Evolutionary conservation across 2,888 invertebrate genomes (phyloP).

Genomic region (Dioctria linearis): DNA sequence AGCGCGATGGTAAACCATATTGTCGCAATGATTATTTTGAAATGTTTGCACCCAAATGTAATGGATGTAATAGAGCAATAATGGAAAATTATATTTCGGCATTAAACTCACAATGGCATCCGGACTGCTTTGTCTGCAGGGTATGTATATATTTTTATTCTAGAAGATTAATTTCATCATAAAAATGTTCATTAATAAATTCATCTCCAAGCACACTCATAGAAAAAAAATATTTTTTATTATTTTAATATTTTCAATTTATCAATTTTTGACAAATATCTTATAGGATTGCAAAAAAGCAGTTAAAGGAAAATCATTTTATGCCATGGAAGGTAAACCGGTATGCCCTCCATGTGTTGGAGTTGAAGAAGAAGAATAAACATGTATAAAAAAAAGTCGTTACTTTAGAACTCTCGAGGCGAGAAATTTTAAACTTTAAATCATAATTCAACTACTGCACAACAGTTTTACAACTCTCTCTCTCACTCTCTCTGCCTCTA

Average conservation of each 20-base stretch:
- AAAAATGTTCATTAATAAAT: conserved; percentile 9
- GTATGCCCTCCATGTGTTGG: conserved; percentile 96
- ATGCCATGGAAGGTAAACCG: conserved; percentile 96
- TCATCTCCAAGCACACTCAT: not conserved
- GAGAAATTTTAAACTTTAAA: conserved; percentile 11
- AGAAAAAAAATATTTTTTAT: conserved; percentile 32
- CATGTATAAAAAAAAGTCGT: conserved; percentile 61
- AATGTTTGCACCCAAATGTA: conserved; percentile 98
- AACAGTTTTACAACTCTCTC: too few species aligned
- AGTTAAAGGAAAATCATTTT: conserved; percentile 96
- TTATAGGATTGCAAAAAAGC: conserved; percentile 92
- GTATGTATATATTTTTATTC: conserved; percentile 75
- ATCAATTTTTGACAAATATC: conserved; percentile 27
- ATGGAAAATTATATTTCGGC: conserved; percentile 99
- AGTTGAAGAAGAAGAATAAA: conserved; percentile 86
- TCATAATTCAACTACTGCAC: conserved; percentile 18
- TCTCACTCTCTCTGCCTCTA: too few species aligned
- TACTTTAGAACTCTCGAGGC: conserved; percentile 16
- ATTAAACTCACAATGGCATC: conserved; percentile 97
- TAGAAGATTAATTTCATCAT: not conserved
- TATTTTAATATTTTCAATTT: conserved; percentile 61
- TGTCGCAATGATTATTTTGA: conserved; percentile 97
- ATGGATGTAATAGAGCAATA: conserved; percentile 95
- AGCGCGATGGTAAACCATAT: conserved; percentile 95
- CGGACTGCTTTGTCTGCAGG: conserved; percentile 98